A percentile compares a stretch with the other conserved stretches of the same genome.
phyloP scores from a whole-genome alignment of 2,888 invertebrate species.

The Branchipolynoe longqiensis region DNA sequence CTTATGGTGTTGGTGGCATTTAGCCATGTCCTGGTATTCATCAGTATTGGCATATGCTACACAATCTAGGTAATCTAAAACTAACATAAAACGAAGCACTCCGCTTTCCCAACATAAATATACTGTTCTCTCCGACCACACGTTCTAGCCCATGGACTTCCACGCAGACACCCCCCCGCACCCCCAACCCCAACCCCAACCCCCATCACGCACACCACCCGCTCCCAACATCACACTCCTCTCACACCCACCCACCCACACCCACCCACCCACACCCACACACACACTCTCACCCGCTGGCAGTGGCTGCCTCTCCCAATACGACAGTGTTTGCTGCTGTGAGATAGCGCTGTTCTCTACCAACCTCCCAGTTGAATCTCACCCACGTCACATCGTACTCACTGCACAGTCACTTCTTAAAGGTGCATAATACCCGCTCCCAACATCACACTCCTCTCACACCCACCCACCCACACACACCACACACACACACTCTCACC shows the following conservation, averaged over 20 bases:
- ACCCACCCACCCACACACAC: too few relatives aligned
- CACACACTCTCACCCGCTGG: not conserved
- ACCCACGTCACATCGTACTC: not conserved
- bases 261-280: not conserved
- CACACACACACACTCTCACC: not conserved
- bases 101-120: too few relatives aligned
- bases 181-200: not conserved
- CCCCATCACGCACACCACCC: not conserved
- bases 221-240: not conserved
- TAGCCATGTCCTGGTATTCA: too few relatives aligned
- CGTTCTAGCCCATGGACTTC: too few relatives aligned
- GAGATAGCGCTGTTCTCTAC: not conserved
- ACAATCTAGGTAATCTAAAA: too few relatives aligned
- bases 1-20: too few relatives aligned
- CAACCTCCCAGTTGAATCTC: not conserved
- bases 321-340: too few relatives aligned
- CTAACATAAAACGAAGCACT: too few relatives aligned
- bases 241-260: not conserved
- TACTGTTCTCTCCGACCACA: too few relatives aligned
- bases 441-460: not conserved
- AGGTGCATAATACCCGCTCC: too few relatives aligned
- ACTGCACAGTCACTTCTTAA: not conserved
- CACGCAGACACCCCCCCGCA: not conserved
- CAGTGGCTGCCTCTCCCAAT: too few relatives aligned
- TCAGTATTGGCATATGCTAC: too few relatives aligned